A percentile compares a stretch with the other conserved stretches of the same genome.
Conservation (phyloP, 2,797 vertebrate genomes). For the Champsocephalus esox region DNA sequence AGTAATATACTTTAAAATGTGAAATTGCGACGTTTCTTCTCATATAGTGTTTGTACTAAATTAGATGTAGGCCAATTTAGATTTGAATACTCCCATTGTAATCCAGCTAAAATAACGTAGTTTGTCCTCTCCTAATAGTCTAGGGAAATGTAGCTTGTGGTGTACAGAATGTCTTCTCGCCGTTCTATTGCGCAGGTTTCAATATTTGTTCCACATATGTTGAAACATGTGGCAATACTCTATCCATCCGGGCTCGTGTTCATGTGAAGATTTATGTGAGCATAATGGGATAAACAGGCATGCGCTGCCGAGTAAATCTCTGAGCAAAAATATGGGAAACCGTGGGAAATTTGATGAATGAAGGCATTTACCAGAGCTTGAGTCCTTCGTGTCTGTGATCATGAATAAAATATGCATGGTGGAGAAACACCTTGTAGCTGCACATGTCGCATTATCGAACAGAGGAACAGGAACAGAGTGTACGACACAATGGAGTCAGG, state of each 20-base stretch:
- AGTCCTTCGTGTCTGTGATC: conserved; percentile 8
- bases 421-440: conserved; percentile 39
- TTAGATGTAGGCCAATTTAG: too few species aligned
- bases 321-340: neutral
- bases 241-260: neutral
- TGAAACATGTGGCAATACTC: neutral
- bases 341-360: neutral
- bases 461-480: neutral
- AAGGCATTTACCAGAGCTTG: neutral
- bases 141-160: too few species aligned
- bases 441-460: conserved; percentile 25
- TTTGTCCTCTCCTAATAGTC: too few species aligned
- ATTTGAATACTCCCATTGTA: too few species aligned
- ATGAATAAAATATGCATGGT: conserved; percentile 62
- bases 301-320: neutral
- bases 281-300: neutral
- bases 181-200: too few species aligned
- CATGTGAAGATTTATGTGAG: neutral
- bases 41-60: too few species aligned
- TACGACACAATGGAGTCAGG: neutral
- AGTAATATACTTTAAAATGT: too few species aligned
- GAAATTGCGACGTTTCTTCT: too few species aligned
- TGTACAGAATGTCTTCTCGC: too few species aligned
- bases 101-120: too few species aligned
- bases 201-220: neutral